These are phyloP conservation scores for Sanderia malayensis DNA, from an alignment of 30 jellyfish, hydroid and myxozoan genomes.

Conservation along the genomic window DNA sequence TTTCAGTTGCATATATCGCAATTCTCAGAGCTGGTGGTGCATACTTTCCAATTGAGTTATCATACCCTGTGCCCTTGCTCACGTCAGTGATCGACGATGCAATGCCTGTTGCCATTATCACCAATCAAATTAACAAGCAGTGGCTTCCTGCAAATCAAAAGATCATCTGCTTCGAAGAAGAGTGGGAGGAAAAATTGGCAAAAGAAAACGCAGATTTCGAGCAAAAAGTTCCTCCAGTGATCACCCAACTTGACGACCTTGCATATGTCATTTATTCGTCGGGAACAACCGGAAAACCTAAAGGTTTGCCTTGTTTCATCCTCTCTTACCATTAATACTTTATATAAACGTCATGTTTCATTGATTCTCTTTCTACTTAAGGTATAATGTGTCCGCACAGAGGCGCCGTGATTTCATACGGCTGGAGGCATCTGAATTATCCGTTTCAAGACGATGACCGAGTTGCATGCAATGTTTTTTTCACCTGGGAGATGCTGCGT, in stretches of 20 bases:
- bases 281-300: slow-evolving; percentile 96
- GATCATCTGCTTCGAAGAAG: slow-evolving; percentile 53
- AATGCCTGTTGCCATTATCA: slow-evolving; percentile 65
- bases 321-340: too few relatives aligned
- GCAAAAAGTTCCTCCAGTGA: slow-evolving; percentile 20
- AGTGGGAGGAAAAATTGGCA: slow-evolving; percentile 57
- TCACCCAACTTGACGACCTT: slow-evolving; percentile 69
- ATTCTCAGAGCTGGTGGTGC: slow-evolving; percentile 88
- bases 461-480: slow-evolving; percentile 85
- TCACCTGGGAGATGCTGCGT: slow-evolving; percentile 91
- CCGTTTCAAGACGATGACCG: slow-evolving; percentile 73
- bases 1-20: slow-evolving; percentile 58
- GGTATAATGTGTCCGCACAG: slow-evolving; percentile 93
- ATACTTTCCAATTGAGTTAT: slow-evolving; percentile 75
- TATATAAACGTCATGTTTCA: too few relatives aligned
- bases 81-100: slow-evolving; percentile 85
- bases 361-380: slow-evolving; percentile 17
- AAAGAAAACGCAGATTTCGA: slow-evolving; percentile 25
- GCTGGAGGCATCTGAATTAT: slow-evolving; percentile 80
- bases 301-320: too few relatives aligned
- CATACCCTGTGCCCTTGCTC: slow-evolving; percentile 78
- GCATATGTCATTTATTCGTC: slow-evolving; percentile 90
- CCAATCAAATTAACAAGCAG: slow-evolving; percentile 48
- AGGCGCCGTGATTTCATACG: slow-evolving; percentile 85
- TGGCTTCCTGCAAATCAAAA: slow-evolving; percentile 37